Conservation (phyloP, 2,888 invertebrate species). For the Branchellion lobata region DNA sequence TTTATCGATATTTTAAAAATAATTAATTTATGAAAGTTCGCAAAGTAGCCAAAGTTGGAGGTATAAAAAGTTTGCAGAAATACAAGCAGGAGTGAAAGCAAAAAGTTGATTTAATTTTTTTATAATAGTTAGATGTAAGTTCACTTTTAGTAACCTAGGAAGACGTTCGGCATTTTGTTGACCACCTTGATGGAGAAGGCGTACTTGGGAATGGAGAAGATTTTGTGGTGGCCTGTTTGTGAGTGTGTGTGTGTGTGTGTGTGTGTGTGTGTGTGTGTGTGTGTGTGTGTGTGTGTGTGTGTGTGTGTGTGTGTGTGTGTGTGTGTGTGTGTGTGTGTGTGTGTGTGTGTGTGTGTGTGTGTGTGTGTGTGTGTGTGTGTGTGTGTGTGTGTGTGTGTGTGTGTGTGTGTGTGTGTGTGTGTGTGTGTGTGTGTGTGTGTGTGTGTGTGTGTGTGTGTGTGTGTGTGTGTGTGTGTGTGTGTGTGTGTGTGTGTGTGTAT, state of each 20-base stretch:
- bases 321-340: not conserved
- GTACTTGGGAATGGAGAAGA: not conserved
- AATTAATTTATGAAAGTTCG: too few relatives aligned
- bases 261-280: conserved; percentile 15
- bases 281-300: conserved; percentile 23
- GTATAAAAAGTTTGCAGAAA: too few relatives aligned
- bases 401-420: conserved; percentile 24
- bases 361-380: not conserved
- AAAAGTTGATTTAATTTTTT: too few relatives aligned
- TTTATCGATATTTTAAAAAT: too few relatives aligned
- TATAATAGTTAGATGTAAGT: too few relatives aligned
- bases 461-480: too few relatives aligned
- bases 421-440: conserved; percentile 31
- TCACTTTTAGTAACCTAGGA: not conserved
- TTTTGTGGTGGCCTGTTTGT: conserved; percentile 16
- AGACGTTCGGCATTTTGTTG: conserved; percentile 19
- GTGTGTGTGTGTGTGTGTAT: too few relatives aligned
- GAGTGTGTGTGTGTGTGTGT: conserved; percentile 7
- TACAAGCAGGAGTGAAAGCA: too few relatives aligned
- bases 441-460: not conserved
- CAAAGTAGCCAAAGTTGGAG: too few relatives aligned
- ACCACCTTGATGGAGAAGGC: conserved; percentile 9
- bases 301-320: not conserved
- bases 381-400: conserved; percentile 15
- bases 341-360: not conserved